These are phyloP conservation scores for Phania funesta DNA, from an alignment of 2,888 invertebrate species.

Conservation along the genomic window DNA sequence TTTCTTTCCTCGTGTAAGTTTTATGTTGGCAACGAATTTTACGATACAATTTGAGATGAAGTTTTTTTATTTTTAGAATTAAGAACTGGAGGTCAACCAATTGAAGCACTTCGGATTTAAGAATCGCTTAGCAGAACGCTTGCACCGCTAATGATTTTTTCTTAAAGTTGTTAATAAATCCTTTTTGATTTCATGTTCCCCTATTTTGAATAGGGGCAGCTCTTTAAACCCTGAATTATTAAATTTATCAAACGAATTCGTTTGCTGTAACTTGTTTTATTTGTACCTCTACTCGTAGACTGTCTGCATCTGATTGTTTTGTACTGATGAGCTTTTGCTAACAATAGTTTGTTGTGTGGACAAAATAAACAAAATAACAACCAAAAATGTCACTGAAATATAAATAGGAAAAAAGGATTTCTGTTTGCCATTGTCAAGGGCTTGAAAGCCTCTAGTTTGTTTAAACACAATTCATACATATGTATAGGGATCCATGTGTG, in stretches of 20 bases:
- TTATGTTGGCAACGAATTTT: neutral
- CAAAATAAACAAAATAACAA: neutral
- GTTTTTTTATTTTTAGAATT: neutral
- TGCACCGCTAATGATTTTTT: too few species aligned
- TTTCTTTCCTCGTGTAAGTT: constrained; percentile 4
- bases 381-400: neutral
- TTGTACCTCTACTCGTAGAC: neutral
- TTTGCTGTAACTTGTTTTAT: neutral
- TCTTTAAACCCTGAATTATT: too few species aligned
- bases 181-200: too few species aligned
- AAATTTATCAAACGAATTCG: too few species aligned
- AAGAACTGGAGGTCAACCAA: too few species aligned
- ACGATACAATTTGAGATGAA: neutral
- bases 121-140: too few species aligned
- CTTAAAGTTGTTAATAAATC: too few species aligned
- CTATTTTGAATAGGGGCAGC: too few species aligned
- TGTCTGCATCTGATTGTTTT: neutral
- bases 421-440: constrained; percentile 45
- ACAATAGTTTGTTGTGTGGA: neutral
- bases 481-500: neutral
- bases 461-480: constrained; percentile 34
- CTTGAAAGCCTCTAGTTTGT: constrained; percentile 42
- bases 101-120: too few species aligned
- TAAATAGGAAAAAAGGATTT: constrained; percentile 21
- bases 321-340: neutral